These are phyloP conservation scores for Zophobas atratus DNA, from an alignment of 1,140 invertebrate genomes.

Conservation along the genomic window DNA sequence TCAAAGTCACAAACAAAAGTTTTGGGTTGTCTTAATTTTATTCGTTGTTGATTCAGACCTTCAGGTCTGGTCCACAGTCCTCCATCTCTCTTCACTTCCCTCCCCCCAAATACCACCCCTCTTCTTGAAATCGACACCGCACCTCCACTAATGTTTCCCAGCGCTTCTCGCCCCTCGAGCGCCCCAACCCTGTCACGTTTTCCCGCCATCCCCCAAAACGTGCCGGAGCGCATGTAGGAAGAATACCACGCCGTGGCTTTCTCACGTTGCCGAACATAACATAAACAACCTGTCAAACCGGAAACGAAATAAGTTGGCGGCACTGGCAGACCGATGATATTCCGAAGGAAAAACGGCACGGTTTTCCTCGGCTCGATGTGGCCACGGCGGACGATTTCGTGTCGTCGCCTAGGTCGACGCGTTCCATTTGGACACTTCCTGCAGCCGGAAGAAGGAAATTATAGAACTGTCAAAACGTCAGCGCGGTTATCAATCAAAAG, in stretches of 20 bases:
- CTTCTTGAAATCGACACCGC: too few species aligned
- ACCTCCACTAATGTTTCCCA: too few species aligned
- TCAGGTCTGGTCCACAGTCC: too few species aligned
- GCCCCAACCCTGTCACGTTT: not conserved
- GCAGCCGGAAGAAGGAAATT: conserved; percentile 7
- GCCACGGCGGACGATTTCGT: not conserved
- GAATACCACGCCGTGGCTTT: not conserved
- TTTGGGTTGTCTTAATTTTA: too few species aligned
- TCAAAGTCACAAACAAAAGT: too few species aligned
- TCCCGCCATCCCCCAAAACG: not conserved
- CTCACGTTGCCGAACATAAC: conserved; percentile 9
- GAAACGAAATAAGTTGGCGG: conserved; percentile 10
- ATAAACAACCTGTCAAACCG: conserved; percentile 23
- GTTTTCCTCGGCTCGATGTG: too few species aligned
- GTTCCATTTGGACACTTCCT: conserved; percentile 4
- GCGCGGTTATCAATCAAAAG: not conserved
- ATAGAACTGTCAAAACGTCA: conserved; percentile 22
- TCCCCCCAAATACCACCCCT: too few species aligned
- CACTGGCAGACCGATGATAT: too few species aligned
- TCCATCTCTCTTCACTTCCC: too few species aligned
- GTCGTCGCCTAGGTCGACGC: not conserved
- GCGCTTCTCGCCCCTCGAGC: too few species aligned
- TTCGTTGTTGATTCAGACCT: too few species aligned
- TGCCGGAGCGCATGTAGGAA: conserved; percentile 21
- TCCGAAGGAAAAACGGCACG: too few species aligned